Conservation (phyloP, 2,888 invertebrate species). For the Melikaiella ostensackeni region DNA sequence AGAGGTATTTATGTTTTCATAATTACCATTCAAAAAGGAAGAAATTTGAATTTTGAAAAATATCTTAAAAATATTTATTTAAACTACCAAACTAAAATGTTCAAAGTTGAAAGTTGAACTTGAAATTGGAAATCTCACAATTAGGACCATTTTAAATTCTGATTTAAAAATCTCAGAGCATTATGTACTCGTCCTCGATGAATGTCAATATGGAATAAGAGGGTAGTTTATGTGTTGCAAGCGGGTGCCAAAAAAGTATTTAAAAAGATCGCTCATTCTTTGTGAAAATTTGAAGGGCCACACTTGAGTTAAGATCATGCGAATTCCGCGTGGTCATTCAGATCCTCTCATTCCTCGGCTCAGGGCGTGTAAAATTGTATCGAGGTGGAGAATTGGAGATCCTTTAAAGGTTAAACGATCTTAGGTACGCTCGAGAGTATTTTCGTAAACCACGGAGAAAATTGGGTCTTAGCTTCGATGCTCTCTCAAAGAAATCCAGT, state of each 20-base stretch:
- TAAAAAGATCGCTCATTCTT: neutral
- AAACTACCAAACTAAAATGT: no score
- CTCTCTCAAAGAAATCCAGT: constrained; percentile 46
- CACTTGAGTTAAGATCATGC: constrained; percentile 1
- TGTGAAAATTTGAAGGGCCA: neutral
- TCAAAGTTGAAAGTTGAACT: no score
- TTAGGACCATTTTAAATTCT: neutral
- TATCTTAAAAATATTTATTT: no score
- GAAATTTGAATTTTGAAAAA: no score
- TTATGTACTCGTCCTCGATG: neutral
- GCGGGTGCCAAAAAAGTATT: constrained; percentile 11
- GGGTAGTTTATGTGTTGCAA: neutral
- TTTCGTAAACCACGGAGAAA: constrained; percentile 37
- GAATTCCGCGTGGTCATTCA: constrained; percentile 15
- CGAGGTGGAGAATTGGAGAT: neutral
- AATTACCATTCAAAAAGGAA: no score
- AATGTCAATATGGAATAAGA: neutral
- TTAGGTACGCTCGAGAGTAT: constrained; percentile 7
- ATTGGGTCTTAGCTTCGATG: constrained; percentile 24
- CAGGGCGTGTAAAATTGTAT: constrained; percentile 26
- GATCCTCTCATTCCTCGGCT: constrained; percentile 13
- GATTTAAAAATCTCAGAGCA: neutral
- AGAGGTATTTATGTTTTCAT: no score
- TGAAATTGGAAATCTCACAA: no score
- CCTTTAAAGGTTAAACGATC: constrained; percentile 32